phyloP scores from a whole-genome alignment of 2,113 vertebrate species.

The Dipodomys stephensi region DNA sequence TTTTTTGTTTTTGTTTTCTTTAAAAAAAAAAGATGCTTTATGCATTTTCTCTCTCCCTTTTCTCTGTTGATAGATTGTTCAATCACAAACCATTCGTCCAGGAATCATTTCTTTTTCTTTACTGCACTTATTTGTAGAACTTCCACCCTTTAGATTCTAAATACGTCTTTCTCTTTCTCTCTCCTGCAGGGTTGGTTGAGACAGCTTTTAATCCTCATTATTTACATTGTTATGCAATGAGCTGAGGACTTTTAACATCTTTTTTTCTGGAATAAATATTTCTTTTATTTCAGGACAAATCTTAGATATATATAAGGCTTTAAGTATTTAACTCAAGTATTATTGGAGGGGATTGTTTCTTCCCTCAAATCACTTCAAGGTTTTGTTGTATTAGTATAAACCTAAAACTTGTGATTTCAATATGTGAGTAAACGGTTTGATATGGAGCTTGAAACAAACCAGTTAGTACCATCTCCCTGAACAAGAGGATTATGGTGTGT shows the following conservation, averaged over 20 bases:
- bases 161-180: neutral
- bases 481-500: neutral
- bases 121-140: neutral
- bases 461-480: constrained; percentile 25
- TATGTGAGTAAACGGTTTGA: constrained; percentile 8
- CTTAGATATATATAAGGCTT: neutral
- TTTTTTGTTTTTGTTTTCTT: neutral
- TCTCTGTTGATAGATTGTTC: neutral
- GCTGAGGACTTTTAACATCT: neutral
- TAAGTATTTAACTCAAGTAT: constrained; percentile 6
- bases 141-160: neutral
- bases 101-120: neutral
- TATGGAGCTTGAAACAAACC: neutral
- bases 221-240: constrained; percentile 14
- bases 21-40: neutral
- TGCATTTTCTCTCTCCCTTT: neutral
- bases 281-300: constrained; percentile 17
- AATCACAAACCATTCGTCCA: constrained; percentile 1
- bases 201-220: constrained; percentile 34
- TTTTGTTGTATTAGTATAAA: neutral
- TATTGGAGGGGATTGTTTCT: neutral
- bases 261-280: neutral
- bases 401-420: constrained; percentile 19
- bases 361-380: neutral
- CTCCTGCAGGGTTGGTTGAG: neutral